Base-by-base conservation (phyloP, 1,140 invertebrate species). In the Drosophila kanapiae region DNA sequence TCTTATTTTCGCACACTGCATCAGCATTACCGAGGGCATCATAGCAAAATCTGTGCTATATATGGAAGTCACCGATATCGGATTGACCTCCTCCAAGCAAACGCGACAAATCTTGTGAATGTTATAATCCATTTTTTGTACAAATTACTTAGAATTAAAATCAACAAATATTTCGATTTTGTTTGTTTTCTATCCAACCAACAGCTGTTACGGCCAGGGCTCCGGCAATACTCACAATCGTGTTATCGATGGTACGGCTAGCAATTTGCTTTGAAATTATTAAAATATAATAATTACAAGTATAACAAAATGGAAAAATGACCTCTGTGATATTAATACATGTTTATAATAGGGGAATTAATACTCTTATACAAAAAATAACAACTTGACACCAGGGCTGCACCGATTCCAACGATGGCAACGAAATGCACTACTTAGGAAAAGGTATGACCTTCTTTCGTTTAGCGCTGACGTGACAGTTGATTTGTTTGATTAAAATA, bases 1-100 rank as follows among this genome's bases (percentile, higher is more conserved):
- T 88, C 95, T 94, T 57, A 95, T 93, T 76, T 95, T 94, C 37
- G 94, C 94, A 82, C 95, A 95, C 76, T 94, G 94, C 94, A 95
- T 95, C 57, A 96, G 93, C 94, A 96, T 94, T 51, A 95, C 94
- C 38, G 94, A 94, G 58, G 95, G 93, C 76, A 95, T 94, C 78
- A 95, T 93, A 35, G 94, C 94, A 79, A 95, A 95, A 62, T 95
- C 95, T 68, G 94, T 94, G 47, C 94, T 94, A 75, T 95, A 94
- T 74, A 95, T 94, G 7, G 94, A 94, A 14, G 94, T 94, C 6
- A 94, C 84, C 67, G 53, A 56, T 27, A 56, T 40, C 62, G 84
- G 4, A 94, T 93, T 3, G 94, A 65, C 94, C 92, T 95, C 95
- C 91, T 95, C 95, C 49, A 95, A 86, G 79, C 95, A 96, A 69